phyloP scores from a whole-genome alignment of 2,888 invertebrate species.

The Kryphioiulus occultus region DNA sequence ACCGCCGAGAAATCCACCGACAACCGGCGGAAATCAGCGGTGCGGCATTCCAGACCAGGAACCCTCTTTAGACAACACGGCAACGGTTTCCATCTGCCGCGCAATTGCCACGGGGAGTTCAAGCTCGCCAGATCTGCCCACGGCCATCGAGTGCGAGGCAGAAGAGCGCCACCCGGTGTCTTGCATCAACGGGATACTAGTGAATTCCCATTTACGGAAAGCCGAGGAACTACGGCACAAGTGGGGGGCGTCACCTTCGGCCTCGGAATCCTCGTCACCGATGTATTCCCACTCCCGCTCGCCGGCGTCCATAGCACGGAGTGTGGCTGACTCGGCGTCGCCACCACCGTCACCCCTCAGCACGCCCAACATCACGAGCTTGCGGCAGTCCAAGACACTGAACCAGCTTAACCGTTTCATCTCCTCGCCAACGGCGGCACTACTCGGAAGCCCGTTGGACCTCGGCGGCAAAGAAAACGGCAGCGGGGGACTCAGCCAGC shows the following conservation, averaged over 20 bases:
- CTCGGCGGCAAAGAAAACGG: conserved; percentile 45
- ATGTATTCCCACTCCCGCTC: conserved; percentile 33
- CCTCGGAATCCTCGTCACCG: conserved; percentile 41
- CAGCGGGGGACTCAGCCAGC: conserved; percentile 29
- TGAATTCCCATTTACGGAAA: background rate
- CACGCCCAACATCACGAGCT: conserved; percentile 47
- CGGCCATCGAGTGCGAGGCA: background rate
- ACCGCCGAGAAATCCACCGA: background rate
- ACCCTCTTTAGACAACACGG: background rate
- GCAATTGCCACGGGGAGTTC: background rate
- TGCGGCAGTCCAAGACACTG: conserved; percentile 49
- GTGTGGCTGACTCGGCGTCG: conserved; percentile 24
- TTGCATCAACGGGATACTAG: background rate
- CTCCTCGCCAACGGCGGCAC: conserved; percentile 25
- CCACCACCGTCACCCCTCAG: conserved; percentile 44
- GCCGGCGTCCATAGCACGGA: conserved; percentile 33
- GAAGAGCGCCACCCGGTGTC: background rate
- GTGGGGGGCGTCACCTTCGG: background rate
- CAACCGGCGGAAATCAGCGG: background rate
- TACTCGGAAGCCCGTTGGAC: conserved; percentile 41
- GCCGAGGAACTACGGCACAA: background rate
- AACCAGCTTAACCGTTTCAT: conserved; percentile 48
- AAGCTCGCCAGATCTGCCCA: background rate
- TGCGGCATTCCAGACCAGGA: background rate
- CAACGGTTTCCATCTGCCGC: background rate